Evolutionary conservation across 2,888 invertebrate species (phyloP), one percentile per base, ranked within the genome.

Genomic region (Hypolimnas misippus): DNA sequence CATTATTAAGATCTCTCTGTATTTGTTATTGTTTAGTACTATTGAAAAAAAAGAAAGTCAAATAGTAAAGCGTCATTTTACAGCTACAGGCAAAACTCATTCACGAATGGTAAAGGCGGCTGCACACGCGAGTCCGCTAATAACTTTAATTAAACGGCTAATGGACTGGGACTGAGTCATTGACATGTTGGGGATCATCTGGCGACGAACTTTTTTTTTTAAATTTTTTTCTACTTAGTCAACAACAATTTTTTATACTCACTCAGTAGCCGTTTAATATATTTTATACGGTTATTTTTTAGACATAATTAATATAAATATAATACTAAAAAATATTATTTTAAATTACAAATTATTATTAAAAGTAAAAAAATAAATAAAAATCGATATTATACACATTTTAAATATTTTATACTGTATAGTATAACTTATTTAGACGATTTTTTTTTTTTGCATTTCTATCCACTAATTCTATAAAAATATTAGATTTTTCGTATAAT

Each of bases 61-160:
- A 7, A 52, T 21, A n/a, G 12, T 38, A 51, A 59, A 67, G 73
- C 72, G 62, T 21, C 73, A 73, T 76, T 71, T 75, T 74, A 76
- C 14, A 55, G 57, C 70, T 50, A n/a, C 66, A 38, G 50, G 46
- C 66, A 40, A 16, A 60, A 57, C 64, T 63, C 75, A 76, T 76
- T 76, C 76, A 76, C 68, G 69, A 73, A 71, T 69, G 68, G 70
- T 61, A 62, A 65, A 69, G 69, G 65, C 68, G 67, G 54, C 49
- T 61, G 65, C 61, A 71, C 76, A 77, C 73, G 76, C 75, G 67
- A 73, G 72, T 51, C 65, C 63, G 71, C 74, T 78, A 80, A 81
- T 78, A 71, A 73, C 73, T 73, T 75, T 79, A 83, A 84, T 85
- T 83, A 76, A 66, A 70, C 67, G 66, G 71, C 72, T 78, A 79